Conservation (phyloP, 2,888 invertebrate species). For the Hyposoter didymator region DNA sequence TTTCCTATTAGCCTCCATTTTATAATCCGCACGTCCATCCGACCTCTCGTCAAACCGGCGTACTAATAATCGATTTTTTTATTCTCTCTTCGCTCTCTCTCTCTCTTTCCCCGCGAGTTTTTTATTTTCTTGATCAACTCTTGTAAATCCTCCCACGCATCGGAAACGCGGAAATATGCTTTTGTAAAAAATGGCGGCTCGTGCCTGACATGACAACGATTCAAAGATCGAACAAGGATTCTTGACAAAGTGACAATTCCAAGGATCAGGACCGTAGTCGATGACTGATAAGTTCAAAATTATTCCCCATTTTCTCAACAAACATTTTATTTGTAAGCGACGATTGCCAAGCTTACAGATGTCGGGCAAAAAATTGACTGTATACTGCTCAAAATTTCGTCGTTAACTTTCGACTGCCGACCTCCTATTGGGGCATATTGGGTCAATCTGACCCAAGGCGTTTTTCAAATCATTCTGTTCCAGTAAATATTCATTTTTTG, state of each 20-base stretch:
- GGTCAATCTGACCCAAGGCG: no score
- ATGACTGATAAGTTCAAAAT: neutral
- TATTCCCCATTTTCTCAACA: neutral
- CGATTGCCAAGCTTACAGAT: neutral
- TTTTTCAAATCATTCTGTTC: no score
- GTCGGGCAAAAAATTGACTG: no score
- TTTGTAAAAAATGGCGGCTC: neutral
- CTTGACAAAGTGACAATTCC: neutral
- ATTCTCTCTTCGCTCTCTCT: constrained; percentile 19
- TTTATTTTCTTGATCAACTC: neutral
- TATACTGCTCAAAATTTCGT: no score
- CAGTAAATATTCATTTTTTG: neutral
- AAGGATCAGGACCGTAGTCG: neutral
- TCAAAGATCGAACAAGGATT: neutral
- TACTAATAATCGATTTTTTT: constrained; percentile 31
- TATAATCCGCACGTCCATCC: constrained; percentile 50
- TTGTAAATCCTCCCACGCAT: constrained; percentile 10
- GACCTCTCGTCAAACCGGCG: constrained; percentile 51
- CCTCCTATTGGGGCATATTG: no score
- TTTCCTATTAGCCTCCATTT: constrained; percentile 66
- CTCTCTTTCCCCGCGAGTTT: neutral
- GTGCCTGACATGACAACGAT: neutral
- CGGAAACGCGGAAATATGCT: neutral
- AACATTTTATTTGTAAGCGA: neutral
- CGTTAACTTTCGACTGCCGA: neutral